Evolutionary conservation across 2,113 vertebrate species (phyloP).

Genomic region (Neopipo cinnamomea): DNA sequence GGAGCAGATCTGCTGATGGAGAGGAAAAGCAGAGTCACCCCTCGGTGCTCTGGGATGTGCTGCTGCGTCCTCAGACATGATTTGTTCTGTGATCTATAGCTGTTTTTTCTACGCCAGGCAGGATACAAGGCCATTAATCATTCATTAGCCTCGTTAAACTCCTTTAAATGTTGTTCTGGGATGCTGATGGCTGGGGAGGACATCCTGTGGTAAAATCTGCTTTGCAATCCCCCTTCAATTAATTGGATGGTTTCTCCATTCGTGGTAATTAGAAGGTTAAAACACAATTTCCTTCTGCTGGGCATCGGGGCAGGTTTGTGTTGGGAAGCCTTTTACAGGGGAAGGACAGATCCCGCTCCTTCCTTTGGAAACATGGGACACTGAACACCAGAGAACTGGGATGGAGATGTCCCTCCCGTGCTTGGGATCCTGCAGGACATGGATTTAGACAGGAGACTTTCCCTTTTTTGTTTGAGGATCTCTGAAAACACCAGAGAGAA

Average conservation of each 20-base stretch:
- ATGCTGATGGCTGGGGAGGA: background rate
- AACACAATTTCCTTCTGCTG: background rate
- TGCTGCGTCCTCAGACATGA: background rate
- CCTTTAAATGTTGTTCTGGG: background rate
- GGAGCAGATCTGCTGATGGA: background rate
- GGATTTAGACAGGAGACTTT: background rate
- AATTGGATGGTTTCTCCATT: background rate
- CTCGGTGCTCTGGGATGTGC: background rate
- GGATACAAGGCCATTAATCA: background rate
- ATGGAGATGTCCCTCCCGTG: background rate
- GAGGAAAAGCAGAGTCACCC: background rate
- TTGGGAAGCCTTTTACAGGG: background rate
- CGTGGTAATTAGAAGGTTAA: background rate
- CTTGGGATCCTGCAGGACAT: background rate
- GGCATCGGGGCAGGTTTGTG: background rate
- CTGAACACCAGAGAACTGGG: background rate
- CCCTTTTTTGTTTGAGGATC: background rate
- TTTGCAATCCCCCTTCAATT: background rate
- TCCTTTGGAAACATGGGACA: background rate
- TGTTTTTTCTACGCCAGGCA: background rate
- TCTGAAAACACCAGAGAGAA: background rate
- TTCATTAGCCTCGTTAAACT: background rate
- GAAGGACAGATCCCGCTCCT: background rate
- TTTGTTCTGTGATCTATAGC: background rate
- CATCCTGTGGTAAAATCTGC: background rate